Conservation (phyloP, 2,888 invertebrate genomes). For the Empis livida region DNA sequence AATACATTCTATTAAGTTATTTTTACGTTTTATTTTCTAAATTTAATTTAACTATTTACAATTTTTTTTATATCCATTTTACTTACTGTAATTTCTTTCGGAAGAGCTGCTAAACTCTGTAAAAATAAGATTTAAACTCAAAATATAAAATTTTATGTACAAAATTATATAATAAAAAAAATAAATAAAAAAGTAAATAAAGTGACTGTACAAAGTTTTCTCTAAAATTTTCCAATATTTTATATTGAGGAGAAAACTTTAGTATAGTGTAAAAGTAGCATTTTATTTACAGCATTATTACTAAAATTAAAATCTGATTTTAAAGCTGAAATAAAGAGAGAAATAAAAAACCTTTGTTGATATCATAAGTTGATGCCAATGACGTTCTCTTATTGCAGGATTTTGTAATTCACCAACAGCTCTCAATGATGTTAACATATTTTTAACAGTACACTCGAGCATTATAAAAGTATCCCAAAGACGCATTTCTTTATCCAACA, state of each 20-base stretch:
- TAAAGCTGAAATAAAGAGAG: conserved; percentile 6
- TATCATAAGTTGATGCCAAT: conserved; percentile 94
- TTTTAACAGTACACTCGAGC: conserved; percentile 85
- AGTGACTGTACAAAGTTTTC: conserved; percentile 20
- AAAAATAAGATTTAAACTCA: conserved; percentile 8
- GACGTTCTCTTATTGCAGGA: conserved; percentile 87
- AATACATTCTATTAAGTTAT: too few relatives aligned
- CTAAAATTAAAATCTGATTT: not conserved
- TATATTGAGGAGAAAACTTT: not conserved
- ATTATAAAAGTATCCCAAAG: conserved; percentile 83
- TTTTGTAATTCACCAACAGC: conserved; percentile 94
- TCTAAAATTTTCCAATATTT: not conserved
- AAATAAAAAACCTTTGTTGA: conserved; percentile 69
- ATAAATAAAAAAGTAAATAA: not conserved
- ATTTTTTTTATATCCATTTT: not conserved
- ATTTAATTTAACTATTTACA: too few relatives aligned
- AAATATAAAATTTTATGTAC: conserved; percentile 7
- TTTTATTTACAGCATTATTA: not conserved
- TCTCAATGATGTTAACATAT: conserved; percentile 87
- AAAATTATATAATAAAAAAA: conserved; percentile 4
- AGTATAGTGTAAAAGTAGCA: conserved; percentile 3
- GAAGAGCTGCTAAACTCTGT: conserved; percentile 71
- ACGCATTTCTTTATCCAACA: conserved; percentile 92
- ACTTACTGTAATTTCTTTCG: conserved; percentile 69
- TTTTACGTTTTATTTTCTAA: too few relatives aligned